These are phyloP conservation scores for Parus major DNA, from an alignment of 2,113 vertebrate genomes.

Conservation along the genomic window DNA sequence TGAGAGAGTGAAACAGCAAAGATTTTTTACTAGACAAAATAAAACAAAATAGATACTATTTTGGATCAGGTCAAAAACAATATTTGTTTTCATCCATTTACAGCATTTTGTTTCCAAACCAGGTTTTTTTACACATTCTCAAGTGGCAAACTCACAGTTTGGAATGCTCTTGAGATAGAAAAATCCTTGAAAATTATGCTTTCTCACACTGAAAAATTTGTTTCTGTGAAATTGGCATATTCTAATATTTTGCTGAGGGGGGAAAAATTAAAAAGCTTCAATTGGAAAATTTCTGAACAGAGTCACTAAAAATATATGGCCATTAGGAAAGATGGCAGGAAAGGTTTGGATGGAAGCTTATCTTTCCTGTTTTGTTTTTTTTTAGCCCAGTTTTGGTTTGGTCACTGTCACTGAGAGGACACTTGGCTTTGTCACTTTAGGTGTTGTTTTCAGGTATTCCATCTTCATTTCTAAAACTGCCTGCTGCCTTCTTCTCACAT, in stretches of 20 bases:
- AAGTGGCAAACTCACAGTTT: not conserved
- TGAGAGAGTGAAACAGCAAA: not conserved
- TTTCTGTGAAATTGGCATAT: not conserved
- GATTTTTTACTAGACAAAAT: constrained; percentile 13
- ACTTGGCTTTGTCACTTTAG: not conserved
- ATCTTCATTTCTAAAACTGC: not conserved
- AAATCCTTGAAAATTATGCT: not conserved
- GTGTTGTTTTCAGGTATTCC: not conserved
- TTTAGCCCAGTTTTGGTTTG: not conserved
- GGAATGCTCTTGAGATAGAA: not conserved
- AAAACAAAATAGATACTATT: not conserved
- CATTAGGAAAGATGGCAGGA: not conserved
- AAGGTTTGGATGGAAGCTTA: not conserved
- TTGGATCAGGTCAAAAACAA: not conserved
- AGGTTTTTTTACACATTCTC: not conserved
- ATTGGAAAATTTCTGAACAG: not conserved
- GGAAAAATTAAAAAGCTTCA: not conserved
- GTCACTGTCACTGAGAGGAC: not conserved
- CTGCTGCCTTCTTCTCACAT: not conserved
- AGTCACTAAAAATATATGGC: not conserved
- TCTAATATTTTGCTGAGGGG: not conserved
- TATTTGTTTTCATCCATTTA: not conserved
- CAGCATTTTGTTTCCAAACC: not conserved
- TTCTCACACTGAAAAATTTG: not conserved
- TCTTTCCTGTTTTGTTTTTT: not conserved